Conservation (phyloP, 2,888 invertebrate species). For the Ryuthela nishihirai region DNA sequence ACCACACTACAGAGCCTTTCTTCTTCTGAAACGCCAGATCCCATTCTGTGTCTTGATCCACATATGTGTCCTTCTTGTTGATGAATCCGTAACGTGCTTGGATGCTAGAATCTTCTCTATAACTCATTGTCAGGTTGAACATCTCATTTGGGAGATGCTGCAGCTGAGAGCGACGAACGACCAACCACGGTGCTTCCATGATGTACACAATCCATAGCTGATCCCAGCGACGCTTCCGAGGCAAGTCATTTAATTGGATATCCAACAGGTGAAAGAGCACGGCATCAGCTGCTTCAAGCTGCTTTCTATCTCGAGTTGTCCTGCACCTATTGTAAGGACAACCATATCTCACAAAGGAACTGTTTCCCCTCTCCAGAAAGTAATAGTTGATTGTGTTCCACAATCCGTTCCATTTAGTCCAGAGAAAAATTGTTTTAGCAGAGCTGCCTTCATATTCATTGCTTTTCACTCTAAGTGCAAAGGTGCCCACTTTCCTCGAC, state of each 20-base stretch:
- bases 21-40: no score
- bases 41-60: no score
- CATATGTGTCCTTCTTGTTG: background rate
- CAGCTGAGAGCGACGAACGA: background rate
- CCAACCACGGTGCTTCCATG: constrained; percentile 30
- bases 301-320: constrained; percentile 17
- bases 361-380: constrained; percentile 12
- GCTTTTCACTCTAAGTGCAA: no score
- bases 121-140: constrained; percentile 41
- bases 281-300: constrained; percentile 26
- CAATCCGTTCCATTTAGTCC: constrained; percentile 33
- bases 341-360: constrained; percentile 13
- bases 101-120: constrained; percentile 31
- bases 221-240: background rate
- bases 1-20: constrained; percentile 26
- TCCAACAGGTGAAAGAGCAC: constrained; percentile 39
- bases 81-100: constrained; percentile 26
- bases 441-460: no score
- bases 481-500: no score
- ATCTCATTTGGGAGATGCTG: background rate
- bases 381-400: constrained; percentile 36
- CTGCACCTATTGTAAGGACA: constrained; percentile 31
- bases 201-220: constrained; percentile 35
- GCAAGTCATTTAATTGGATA: constrained; percentile 17
- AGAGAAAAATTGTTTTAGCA: constrained; percentile 21